Conservation (phyloP, 2,113 vertebrate genomes). For the Orthonyx spaldingii region DNA sequence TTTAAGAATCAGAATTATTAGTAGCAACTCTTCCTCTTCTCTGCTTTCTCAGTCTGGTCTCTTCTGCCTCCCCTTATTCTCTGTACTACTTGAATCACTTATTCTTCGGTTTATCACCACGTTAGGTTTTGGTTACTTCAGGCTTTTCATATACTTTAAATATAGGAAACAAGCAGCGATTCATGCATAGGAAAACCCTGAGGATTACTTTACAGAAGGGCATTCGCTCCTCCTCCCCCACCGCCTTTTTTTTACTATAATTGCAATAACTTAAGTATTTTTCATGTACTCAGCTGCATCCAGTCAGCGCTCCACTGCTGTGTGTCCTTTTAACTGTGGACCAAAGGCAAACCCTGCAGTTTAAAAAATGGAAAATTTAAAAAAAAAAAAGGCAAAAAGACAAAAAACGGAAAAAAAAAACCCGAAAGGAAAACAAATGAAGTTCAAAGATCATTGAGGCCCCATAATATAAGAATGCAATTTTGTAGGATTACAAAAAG, state of each 20-base stretch:
- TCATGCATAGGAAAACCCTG: constrained; percentile 33
- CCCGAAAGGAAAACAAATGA: background rate
- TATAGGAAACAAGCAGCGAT: constrained; percentile 55
- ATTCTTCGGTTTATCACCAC: background rate
- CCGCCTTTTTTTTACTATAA: constrained; percentile 60
- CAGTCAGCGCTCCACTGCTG: constrained; percentile 70
- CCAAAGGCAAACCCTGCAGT: constrained; percentile 76
- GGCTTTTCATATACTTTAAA: constrained; percentile 70
- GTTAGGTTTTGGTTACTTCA: constrained; percentile 65
- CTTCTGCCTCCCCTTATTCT: constrained; percentile 40
- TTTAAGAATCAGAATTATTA: constrained; percentile 70
- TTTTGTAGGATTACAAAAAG: constrained; percentile 80
- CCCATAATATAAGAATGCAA: constrained; percentile 71
- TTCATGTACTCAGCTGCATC: constrained; percentile 70
- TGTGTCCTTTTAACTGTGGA: constrained; percentile 78
- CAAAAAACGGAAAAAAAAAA: background rate
- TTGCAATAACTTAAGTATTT: constrained; percentile 81
- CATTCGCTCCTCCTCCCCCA: constrained; percentile 45
- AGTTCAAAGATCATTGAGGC: constrained; percentile 63
- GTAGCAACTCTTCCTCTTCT: constrained; percentile 67
- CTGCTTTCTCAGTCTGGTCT: constrained; percentile 26
- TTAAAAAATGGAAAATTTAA: background rate
- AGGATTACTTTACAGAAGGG: constrained; percentile 67
- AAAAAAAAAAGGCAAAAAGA: background rate
- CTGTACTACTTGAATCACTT: constrained; percentile 56